phyloP scores from a whole-genome alignment of 2,888 invertebrate species.

The Blera fallax region DNA sequence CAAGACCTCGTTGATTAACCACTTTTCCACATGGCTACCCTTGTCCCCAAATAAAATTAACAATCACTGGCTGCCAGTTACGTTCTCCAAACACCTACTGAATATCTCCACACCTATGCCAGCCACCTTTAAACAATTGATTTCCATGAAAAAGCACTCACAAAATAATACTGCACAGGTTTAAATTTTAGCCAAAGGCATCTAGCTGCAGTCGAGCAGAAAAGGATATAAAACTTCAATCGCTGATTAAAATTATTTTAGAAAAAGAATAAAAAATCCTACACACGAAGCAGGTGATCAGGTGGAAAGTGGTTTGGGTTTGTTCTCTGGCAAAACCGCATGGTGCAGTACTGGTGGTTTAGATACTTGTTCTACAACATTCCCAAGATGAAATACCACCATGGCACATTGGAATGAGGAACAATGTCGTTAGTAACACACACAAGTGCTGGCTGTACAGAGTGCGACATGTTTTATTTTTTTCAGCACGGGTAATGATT shows the following conservation, averaged over 20 bases:
- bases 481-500: constrained; percentile 10
- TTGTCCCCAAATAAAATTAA: not conserved
- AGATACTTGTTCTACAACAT: constrained; percentile 57
- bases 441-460: constrained; percentile 19
- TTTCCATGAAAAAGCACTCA: not conserved
- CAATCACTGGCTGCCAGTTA: not conserved
- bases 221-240: constrained; percentile 50
- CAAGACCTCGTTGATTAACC: not conserved
- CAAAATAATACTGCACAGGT: constrained; percentile 1
- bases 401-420: constrained; percentile 63
- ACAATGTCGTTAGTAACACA: constrained; percentile 54
- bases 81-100: constrained; percentile 31
- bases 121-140: constrained; percentile 30
- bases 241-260: constrained; percentile 34
- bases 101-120: constrained; percentile 38
- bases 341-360: constrained; percentile 37
- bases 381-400: constrained; percentile 58
- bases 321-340: constrained; percentile 9
- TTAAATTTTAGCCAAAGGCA: constrained; percentile 25
- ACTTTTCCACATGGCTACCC: not conserved
- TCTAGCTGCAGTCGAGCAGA: constrained; percentile 26
- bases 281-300: constrained; percentile 58
- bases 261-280: constrained; percentile 33
- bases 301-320: constrained; percentile 57
- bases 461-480: constrained; percentile 7